Evolutionary conservation across 1,140 invertebrate species (phyloP), one percentile per base, ranked within the genome.

Genomic region (Potamilus streckersoni): DNA sequence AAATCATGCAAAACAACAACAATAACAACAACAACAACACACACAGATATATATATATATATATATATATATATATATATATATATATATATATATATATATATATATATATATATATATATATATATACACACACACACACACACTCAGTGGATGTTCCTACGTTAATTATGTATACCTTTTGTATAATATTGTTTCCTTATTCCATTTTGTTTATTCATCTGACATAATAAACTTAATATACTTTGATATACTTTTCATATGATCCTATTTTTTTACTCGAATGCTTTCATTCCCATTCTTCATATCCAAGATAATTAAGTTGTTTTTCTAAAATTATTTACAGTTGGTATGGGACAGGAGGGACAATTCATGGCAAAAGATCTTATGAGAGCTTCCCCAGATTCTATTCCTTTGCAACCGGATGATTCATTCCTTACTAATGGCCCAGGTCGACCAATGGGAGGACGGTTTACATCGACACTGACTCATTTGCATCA

Each of bases 321-420:
- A 31, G 2, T 67, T 27, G 13, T 67, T 11, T 67, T 4, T 14
- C 6, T 64, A 0, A 57, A 57, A 57, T 19, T 64, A 15, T 62
- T 71, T 76, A 27, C 69, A 76, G 62, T 63, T 15, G 69, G 75
- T 56, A 72, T 77, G 58, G 75, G 66, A 14, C 69, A 62, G 57
- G 75, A 77, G 17, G 75, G 75, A 27, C 70, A 71, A 61, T 76
- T 70, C 23, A 77, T 77, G 75, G 70, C 69, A 15, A 71, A 66
- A 15, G 69, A 72, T 38, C 49, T 77, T 13, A 58, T 77, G 2
- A 70, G 70, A 31, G 61, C 75, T 15, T 77, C 75, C 15, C 75
- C 75, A 19, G 75, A 77, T 2, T 66, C 70, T 62, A 65, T 77
- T 55, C 75, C 72, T 23, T 60, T 77, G 20, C 75, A 77, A 38